Percentiles rank a stretch among this genome's conserved stretches.
Conservation (phyloP, 2,888 invertebrate species). For the Athalia cordata region DNA sequence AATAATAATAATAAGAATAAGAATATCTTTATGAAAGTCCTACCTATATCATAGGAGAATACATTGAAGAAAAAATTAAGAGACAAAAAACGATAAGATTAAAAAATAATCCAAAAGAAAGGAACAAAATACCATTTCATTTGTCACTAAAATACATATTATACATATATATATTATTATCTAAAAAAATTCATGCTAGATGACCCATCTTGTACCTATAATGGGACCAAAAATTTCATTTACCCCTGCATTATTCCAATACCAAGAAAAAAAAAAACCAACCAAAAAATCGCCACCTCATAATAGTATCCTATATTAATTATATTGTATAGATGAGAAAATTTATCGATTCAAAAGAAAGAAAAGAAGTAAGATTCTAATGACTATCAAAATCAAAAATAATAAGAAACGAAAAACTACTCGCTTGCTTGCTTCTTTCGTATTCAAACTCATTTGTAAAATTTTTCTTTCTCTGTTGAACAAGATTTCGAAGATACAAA, state of each 20-base stretch:
- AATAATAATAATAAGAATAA: neutral
- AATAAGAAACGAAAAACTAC: no score
- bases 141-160: conserved; percentile 18
- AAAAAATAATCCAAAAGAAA: neutral
- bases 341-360: no score
- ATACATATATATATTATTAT: conserved; percentile 54
- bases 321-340: no score
- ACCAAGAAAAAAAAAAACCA: no score
- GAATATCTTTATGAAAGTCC: conserved; percentile 39
- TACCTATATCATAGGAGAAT: conserved; percentile 34
- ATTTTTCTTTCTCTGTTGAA: no score
- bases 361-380: no score
- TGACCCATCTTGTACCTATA: conserved; percentile 65
- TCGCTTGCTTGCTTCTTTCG: no score
- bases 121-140: neutral
- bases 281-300: neutral
- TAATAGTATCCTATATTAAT: neutral
- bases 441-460: no score
- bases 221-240: conserved; percentile 69
- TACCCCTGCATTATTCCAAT: conserved; percentile 40
- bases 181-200: conserved; percentile 55
- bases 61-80: conserved; percentile 50
- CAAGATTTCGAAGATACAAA: no score
- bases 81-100: neutral
- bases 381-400: no score